Evolutionary conservation across 2,113 vertebrate genomes (phyloP).

Genomic region (Ovis aries): ARS-UI_Ramb_v3.0 NC_056065.1:40399001-40399500

Average conservation of each 20-base stretch:
- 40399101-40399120: not conserved
- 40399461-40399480: not conserved
- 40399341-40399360: not conserved
- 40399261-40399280: too few species aligned
- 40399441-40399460: not conserved
- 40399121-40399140: too few species aligned
- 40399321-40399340: not conserved
- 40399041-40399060: not conserved
- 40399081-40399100: rapidly evolving
- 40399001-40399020: rapidly evolving
- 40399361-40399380: not conserved
- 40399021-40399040: not conserved
- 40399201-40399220: not conserved
- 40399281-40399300: not conserved
- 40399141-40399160: not conserved
- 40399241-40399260: not conserved
- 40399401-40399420: not conserved
- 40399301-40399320: not conserved
- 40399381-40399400: not conserved
- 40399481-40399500: not conserved
- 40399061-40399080: not conserved
- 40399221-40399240: not conserved
- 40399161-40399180: not conserved
- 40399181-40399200: not conserved
- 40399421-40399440: not conserved